These are phyloP conservation scores for Drosophila longiperda DNA, from an alignment of 2,888 invertebrate species.

Conservation along the genomic window DNA sequence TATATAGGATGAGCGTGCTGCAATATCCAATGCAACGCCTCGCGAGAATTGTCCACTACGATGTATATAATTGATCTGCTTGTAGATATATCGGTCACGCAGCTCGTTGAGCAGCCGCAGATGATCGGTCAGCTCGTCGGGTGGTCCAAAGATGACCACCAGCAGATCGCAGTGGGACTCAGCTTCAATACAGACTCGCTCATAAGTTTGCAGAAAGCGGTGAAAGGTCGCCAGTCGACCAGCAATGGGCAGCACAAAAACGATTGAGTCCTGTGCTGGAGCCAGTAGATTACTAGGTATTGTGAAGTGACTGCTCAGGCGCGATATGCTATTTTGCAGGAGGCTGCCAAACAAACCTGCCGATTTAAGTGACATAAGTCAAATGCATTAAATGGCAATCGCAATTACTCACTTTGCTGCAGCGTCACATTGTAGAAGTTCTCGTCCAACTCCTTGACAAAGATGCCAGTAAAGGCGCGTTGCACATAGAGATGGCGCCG, in stretches of 20 bases:
- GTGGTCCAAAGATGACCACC: slow-evolving; percentile 87
- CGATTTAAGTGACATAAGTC: not conserved
- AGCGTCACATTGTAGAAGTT: slow-evolving; percentile 83
- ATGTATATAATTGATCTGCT: slow-evolving; percentile 83
- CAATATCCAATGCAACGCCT: slow-evolving; percentile 93
- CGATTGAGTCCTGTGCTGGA: slow-evolving; percentile 85
- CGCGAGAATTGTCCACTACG: slow-evolving; percentile 89
- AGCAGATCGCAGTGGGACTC: slow-evolving; percentile 81
- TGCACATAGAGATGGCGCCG: slow-evolving; percentile 97
- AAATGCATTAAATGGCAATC: not conserved
- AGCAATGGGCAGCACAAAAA: slow-evolving; percentile 94
- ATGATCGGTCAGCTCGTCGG: slow-evolving; percentile 83
- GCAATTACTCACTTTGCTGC: slow-evolving; percentile 74
- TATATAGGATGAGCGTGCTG: slow-evolving; percentile 86
- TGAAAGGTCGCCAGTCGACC: slow-evolving; percentile 93
- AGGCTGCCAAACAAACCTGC: slow-evolving; percentile 81
- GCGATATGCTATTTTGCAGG: slow-evolving; percentile 80
- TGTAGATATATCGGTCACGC: slow-evolving; percentile 86
- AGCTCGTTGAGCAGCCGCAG: slow-evolving; percentile 87
- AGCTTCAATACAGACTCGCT: slow-evolving; percentile 85
- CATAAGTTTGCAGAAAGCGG: slow-evolving; percentile 94
- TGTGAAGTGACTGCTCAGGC: slow-evolving; percentile 82
- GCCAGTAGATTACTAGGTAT: slow-evolving; percentile 71
- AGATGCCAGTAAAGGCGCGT: slow-evolving; percentile 92
- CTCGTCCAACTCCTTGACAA: slow-evolving; percentile 83